These are phyloP conservation scores for Malachius bipustulatus DNA, from an alignment of 2,888 invertebrate species.

Conservation along the genomic window DNA sequence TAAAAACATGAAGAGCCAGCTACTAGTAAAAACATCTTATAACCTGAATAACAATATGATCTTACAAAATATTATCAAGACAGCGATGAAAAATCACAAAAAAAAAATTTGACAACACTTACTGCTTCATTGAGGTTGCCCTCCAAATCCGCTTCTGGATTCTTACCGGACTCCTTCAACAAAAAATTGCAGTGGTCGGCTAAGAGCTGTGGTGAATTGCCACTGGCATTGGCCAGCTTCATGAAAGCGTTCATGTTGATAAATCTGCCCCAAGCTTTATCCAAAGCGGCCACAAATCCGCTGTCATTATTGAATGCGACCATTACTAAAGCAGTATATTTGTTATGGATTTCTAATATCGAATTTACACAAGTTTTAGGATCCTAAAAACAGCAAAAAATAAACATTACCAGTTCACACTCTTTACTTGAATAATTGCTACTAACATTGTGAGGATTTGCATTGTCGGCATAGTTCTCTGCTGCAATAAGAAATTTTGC, in stretches of 20 bases:
- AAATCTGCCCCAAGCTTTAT: constrained; percentile 95
- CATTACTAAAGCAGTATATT: constrained; percentile 88
- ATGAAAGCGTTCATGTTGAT: constrained; percentile 97
- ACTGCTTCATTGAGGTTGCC: constrained; percentile 97
- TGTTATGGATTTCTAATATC: constrained; percentile 93
- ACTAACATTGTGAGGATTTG: constrained; percentile 72
- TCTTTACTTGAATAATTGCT: constrained; percentile 9
- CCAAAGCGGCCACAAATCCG: constrained; percentile 92
- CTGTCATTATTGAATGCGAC: constrained; percentile 94
- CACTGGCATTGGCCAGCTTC: constrained; percentile 76
- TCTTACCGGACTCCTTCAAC: constrained; percentile 95
- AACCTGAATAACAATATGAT: too few relatives aligned
- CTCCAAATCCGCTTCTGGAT: constrained; percentile 95
- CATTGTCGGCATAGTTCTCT: constrained; percentile 85
- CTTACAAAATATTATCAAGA: constrained; percentile 4
- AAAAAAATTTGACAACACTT: too few relatives aligned
- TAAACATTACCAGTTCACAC: constrained; percentile 6
- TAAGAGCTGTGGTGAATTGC: constrained; percentile 92
- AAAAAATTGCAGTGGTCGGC: constrained; percentile 97
- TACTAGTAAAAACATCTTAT: too few relatives aligned
- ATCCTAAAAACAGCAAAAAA: constrained; percentile 50
- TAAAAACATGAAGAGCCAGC: too few relatives aligned
- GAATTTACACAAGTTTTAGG: constrained; percentile 96
- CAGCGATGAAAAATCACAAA: too few relatives aligned
- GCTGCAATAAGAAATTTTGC: constrained; percentile 86